Evolutionary conservation across 2,888 invertebrate species (phyloP).

Genomic region (Nomada flava): DNA sequence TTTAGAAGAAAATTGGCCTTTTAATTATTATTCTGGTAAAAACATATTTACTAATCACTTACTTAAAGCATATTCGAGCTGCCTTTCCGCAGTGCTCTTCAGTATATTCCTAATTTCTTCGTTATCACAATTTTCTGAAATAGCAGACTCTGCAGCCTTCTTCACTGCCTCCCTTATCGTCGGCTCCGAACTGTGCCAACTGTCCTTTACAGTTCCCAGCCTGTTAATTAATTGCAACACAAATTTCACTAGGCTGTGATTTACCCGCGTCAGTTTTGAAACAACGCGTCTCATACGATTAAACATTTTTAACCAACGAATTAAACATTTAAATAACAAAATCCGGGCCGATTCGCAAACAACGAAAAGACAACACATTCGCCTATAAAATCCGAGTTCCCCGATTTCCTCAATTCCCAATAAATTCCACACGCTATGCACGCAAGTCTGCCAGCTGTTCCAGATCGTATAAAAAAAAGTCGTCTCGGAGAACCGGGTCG

Average conservation of each 20-base stretch:
- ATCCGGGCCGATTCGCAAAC: neutral
- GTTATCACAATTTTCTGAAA: slow-evolving; percentile 73
- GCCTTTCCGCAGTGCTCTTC: slow-evolving; percentile 78
- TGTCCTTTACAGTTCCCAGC: slow-evolving; percentile 73
- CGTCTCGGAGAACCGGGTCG: no score
- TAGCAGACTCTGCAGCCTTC: slow-evolving; percentile 73
- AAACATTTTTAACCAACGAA: neutral
- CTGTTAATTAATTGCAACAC: slow-evolving; percentile 58
- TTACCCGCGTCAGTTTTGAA: neutral
- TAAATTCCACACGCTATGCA: no score
- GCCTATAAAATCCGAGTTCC: no score
- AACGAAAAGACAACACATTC: neutral
- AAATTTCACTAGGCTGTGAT: neutral
- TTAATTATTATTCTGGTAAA: no score
- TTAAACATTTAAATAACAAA: neutral
- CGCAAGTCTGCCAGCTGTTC: no score
- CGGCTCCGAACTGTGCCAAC: slow-evolving; percentile 76
- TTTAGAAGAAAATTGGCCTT: neutral
- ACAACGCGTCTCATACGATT: neutral
- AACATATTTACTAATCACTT: slow-evolving; percentile 36
- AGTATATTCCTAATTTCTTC: slow-evolving; percentile 73
- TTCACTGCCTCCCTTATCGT: slow-evolving; percentile 73
- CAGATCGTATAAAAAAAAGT: no score
- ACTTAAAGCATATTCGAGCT: slow-evolving; percentile 80
- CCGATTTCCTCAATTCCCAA: no score